These are phyloP conservation scores for Rousettus madagascariensis DNA, from an alignment of 2,797 vertebrate genomes.

Conservation along the genomic window DNA sequence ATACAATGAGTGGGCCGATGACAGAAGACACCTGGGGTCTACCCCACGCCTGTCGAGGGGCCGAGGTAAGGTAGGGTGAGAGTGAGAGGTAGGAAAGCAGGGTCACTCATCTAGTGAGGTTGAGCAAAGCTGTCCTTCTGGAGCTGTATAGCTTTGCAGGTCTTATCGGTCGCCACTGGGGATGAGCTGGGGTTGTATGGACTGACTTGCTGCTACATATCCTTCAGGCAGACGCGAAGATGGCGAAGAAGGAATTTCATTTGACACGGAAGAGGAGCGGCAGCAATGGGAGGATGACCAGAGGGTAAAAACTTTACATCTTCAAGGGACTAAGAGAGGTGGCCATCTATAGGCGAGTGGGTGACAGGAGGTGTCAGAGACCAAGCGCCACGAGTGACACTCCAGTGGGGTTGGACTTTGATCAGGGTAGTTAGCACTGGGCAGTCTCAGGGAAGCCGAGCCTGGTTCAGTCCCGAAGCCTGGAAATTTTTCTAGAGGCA, in stretches of 20 bases:
- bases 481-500: neutral
- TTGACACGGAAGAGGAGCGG: conserved; percentile 94
- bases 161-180: neutral
- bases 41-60: conserved; percentile 96
- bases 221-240: conserved; percentile 88
- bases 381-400: neutral
- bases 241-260: conserved; percentile 91
- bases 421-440: neutral
- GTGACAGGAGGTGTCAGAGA: neutral
- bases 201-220: rapidly evolving
- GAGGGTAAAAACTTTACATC: conserved; percentile 85
- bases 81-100: rapidly evolving
- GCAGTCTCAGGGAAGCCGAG: neutral
- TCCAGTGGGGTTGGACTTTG: neutral
- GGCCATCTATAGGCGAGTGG: rapidly evolving
- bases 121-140: neutral
- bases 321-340: neutral
- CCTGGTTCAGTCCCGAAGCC: neutral
- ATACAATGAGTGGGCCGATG: conserved; percentile 99
- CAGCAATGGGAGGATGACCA: conserved; percentile 98
- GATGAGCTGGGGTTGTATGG: neutral
- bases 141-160: neutral
- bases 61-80: conserved; percentile 87
- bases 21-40: conserved; percentile 93
- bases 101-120: neutral